These are phyloP conservation scores for Mustela erminea DNA, from an alignment of 2,797 vertebrate genomes.

Conservation along the genomic window DNA sequence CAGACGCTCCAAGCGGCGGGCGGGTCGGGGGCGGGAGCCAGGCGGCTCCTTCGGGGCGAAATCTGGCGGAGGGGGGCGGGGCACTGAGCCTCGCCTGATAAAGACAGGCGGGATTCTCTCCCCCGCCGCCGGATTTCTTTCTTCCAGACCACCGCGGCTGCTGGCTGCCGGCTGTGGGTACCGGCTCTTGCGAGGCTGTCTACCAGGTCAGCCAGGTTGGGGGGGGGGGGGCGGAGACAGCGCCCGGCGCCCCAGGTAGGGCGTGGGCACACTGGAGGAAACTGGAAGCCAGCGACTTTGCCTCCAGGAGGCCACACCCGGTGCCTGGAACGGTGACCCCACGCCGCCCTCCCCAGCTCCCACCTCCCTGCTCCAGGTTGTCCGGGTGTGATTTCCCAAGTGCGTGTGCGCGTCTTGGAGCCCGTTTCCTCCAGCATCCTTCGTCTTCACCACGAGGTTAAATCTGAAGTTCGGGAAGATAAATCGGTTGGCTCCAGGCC, in stretches of 20 bases:
- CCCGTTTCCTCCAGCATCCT: neutral
- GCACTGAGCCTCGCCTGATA: neutral
- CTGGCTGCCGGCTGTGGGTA: neutral
- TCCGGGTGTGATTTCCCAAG: neutral
- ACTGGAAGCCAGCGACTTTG: neutral
- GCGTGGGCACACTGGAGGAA: neutral
- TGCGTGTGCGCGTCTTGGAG: neutral
- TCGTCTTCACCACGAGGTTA: neutral
- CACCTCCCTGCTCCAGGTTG: neutral
- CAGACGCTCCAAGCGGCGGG: neutral
- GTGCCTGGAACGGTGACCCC: neutral
- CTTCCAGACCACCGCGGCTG: neutral
- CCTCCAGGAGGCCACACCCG: conserved; percentile 62
- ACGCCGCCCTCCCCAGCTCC: neutral
- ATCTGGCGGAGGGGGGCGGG: conserved; percentile 42
- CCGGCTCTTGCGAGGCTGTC: rapidly evolving
- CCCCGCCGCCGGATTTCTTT: neutral
- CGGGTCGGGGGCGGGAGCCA: neutral
- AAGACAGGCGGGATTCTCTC: neutral
- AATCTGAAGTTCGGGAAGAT: neutral
- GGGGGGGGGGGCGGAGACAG: conserved; percentile 49
- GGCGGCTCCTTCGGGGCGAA: neutral
- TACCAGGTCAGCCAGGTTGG: neutral
- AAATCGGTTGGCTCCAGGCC: neutral
- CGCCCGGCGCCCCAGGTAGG: neutral